Evolutionary conservation across 2,797 vertebrate genomes (phyloP).

Genomic region (Nannoperca australis): DNA sequence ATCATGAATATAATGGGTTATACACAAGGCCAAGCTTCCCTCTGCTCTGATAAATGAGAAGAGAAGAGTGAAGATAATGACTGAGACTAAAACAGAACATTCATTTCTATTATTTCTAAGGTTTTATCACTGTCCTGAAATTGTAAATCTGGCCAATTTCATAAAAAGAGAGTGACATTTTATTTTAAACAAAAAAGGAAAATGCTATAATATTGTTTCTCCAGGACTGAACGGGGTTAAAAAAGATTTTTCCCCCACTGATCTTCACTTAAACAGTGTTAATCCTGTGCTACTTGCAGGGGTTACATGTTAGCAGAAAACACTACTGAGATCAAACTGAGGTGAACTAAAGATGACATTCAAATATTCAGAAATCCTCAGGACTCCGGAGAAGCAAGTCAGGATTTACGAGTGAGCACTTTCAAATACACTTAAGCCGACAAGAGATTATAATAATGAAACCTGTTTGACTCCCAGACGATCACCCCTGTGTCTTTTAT

Average conservation of each 20-base stretch:
- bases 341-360: conserved; percentile 63
- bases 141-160: conserved; percentile 1
- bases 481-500: conserved; percentile 71
- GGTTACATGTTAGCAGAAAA: conserved; percentile 51
- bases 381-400: conserved; percentile 37
- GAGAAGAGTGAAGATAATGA: not conserved
- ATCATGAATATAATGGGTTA: conserved; percentile 70
- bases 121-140: not conserved
- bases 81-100: not conserved
- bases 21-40: conserved; percentile 26
- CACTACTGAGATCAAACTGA: conserved; percentile 30
- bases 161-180: not conserved
- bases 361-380: conserved; percentile 68
- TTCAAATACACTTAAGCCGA: conserved; percentile 48
- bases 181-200: conserved; percentile 17
- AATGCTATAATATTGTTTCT: not conserved
- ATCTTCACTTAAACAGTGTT: conserved; percentile 60
- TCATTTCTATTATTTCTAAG: not conserved
- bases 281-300: conserved; percentile 51
- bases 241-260: conserved; percentile 13
- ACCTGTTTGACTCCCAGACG: conserved; percentile 70
- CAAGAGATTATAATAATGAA: conserved; percentile 67
- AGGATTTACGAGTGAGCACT: conserved; percentile 53
- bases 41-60: conserved; percentile 23
- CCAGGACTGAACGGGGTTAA: conserved; percentile 13